Base-by-base conservation (phyloP, 2,797 vertebrate genomes). In the Platalea minor region DNA sequence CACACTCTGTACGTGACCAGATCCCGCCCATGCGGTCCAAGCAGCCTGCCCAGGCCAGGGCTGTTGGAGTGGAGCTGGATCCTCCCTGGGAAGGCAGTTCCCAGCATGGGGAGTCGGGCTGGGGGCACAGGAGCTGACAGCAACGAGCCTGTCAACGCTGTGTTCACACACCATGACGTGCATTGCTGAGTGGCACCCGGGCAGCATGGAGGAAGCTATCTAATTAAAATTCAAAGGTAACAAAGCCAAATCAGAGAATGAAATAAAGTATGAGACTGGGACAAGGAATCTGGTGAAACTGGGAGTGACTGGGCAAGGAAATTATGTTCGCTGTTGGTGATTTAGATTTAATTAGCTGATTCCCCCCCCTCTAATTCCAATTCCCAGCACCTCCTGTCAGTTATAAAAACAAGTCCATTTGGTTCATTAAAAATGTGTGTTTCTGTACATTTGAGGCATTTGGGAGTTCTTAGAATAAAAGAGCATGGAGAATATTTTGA, bases 401-500 rank as follows among this genome's bases (percentile, higher is more conserved):
- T 95, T 96, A 93, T 43, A 96, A 96, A 95, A 96, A 96, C 93
- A 96, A 95, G 93, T 85, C 96, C 95, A 97, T 96, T 96, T 97
- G 96, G 94, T 95, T 97, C 93, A 96, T 97, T 96, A 96, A 97
- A 96, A 97, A 97, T 94, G 96, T 96, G 96, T 97, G 90, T 96
- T 96, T 96, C 93, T 93, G 94, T 96, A 95, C 88, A 91, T 93
- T 88, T 80, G 84, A 95, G 86, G 92, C 96, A 95, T 95, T 96
- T 95, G 88, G 92, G 93, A 96, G 78, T 88, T 96, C 93, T 96
- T 94, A 95, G 91, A 95, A 96, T 94, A 95, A 95, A 93, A 93
- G 61, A 96, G 72, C 90, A 72, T 56, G 81, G 78, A 91, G 91
- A 95, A 93, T 96, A 95, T 95, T 96, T 93, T 95, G 95, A 94